Conservation (phyloP, 2,113 vertebrate species). For the Ameiurus melas region DNA sequence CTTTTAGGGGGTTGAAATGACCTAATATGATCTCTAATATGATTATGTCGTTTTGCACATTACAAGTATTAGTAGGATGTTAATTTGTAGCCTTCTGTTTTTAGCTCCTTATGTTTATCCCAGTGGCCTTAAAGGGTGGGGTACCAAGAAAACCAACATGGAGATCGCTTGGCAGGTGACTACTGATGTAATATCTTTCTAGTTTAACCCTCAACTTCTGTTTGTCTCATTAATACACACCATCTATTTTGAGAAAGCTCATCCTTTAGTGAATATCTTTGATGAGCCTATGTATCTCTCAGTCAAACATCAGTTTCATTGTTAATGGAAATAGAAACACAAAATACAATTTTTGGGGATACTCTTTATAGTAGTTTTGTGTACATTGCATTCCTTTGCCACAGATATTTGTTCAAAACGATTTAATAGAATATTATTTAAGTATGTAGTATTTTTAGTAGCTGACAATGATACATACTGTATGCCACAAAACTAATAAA, state of each 20-base stretch:
- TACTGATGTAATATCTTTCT: background rate
- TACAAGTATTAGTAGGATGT: background rate
- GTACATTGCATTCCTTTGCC: background rate
- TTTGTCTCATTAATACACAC: background rate
- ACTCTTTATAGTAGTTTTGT: background rate
- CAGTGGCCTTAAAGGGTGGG: slow-evolving; percentile 81
- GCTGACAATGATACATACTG: background rate
- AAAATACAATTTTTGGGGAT: background rate
- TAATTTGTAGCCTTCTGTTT: slow-evolving; percentile 52
- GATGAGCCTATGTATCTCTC: background rate
- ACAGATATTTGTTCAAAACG: background rate
- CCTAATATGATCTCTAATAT: background rate
- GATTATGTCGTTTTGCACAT: background rate
- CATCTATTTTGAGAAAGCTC: background rate
- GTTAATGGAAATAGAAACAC: background rate
- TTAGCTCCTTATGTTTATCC: slow-evolving; percentile 89
- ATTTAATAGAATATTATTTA: background rate
- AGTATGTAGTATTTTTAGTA: background rate
- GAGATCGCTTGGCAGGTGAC: slow-evolving; percentile 94
- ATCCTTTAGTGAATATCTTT: background rate
- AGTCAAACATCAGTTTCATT: background rate
- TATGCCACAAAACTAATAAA: background rate
- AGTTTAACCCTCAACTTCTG: background rate
- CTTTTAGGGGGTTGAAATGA: background rate
- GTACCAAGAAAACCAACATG: slow-evolving; percentile 92